phyloP scores from a whole-genome alignment of 1,140 invertebrate genomes.

The Magallana gigas region DNA sequence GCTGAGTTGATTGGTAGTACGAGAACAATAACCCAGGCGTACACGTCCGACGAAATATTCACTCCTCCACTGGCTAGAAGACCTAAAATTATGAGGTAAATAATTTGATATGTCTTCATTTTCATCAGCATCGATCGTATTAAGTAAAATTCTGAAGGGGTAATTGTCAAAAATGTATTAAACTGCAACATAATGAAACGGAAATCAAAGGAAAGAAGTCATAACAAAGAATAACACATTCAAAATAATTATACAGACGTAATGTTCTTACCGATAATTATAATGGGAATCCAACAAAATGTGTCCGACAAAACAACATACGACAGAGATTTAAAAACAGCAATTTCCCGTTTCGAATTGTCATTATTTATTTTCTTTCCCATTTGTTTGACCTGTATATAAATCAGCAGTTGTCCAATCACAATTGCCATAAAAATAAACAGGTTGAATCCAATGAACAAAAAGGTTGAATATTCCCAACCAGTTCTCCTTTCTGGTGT shows the following conservation, averaged over 20 bases:
- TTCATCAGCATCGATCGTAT: too few species aligned
- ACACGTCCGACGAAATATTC: slow-evolving; percentile 54
- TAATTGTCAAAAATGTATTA: too few species aligned
- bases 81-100: slow-evolving; percentile 11
- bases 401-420: slow-evolving; percentile 81
- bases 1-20: slow-evolving; percentile 63
- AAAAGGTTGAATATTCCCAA: slow-evolving; percentile 78
- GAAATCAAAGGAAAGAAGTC: too few species aligned
- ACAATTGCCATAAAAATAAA: slow-evolving; percentile 79
- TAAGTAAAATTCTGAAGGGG: too few species aligned
- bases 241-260: background rate
- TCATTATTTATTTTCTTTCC: slow-evolving; percentile 80
- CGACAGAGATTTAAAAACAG: slow-evolving; percentile 69
- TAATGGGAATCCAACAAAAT: slow-evolving; percentile 78
- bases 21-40: slow-evolving; percentile 58
- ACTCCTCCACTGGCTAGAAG: slow-evolving; percentile 47
- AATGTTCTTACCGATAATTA: slow-evolving; percentile 59
- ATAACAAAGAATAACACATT: too few species aligned
- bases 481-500: slow-evolving; percentile 74
- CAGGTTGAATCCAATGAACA: slow-evolving; percentile 79
- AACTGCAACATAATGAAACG: too few species aligned
- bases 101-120: too few species aligned
- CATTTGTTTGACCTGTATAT: slow-evolving; percentile 84
- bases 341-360: slow-evolving; percentile 80
- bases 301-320: slow-evolving; percentile 77